Base-by-base conservation (phyloP, 1,140 invertebrate genomes). In the Euschistus heros region DNA sequence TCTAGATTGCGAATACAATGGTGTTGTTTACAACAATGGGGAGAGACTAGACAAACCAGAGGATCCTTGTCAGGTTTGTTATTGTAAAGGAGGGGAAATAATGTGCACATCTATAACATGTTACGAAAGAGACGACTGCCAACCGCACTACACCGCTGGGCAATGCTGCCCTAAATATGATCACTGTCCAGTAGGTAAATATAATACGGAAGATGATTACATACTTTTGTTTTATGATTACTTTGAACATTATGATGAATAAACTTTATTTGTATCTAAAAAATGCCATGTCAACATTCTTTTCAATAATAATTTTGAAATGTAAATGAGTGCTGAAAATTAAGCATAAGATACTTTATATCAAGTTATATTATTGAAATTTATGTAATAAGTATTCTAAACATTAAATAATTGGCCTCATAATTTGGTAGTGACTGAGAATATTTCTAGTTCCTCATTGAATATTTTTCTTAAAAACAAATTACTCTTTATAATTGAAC, bases 131-230 rank as follows among this genome's bases (percentile, higher is more conserved):
- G 82, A 83, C 67, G 87, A 89, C 73, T 89, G 87, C 74, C 79
- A 82, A 70, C 86, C 82, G 66, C 80, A 79, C 65, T 81, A 82
- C 66, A 80, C 87, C 37, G 77, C 81, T 2, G 86, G 86, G 10
- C 79, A 84, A 68, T 89, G 87, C 74, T 89, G 87, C 72, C 87
- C 86, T 2, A 83, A 86, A 70, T 89, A 88, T 72, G 85, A 88
- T 70, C 84, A 89, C 75, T 89, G 87, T 74, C 84, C 86, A 46
- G 78, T 81, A 76, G 83, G 80, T 82, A 73, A 63, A 69, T 69
- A 54, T 62, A 30, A 15, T 60, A 44, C 1, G 8, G 30, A 30
- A 30, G 33, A 37, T 37, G 33, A 37, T 10, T 1, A 37, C 33
- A 37, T 37, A 2, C 1, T 20, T 20, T 18, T 52, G 18, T 20